Base-by-base conservation (phyloP, 2,113 vertebrate genomes). In the Indri indri region DNA sequence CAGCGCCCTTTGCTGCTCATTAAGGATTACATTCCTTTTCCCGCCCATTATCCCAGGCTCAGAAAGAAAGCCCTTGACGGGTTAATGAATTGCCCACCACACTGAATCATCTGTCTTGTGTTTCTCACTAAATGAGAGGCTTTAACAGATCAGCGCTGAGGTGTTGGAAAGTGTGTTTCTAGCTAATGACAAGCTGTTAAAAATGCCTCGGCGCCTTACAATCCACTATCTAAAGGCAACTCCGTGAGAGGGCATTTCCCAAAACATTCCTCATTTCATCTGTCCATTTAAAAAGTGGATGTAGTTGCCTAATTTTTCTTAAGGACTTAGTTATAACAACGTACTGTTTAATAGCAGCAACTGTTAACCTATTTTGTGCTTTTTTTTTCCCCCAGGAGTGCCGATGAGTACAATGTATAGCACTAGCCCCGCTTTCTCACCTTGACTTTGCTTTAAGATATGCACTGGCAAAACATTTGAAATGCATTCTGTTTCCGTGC, bases 51-150 rank as follows among this genome's bases (percentile, higher is more conserved):
- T 84, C 89, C 82, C 25, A 27, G 63, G 89, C 91, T 94, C 88
- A 68, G n/a, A 91, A 89, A 97, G 59, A 95, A 95, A 96, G 89
- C 83, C 65, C 74, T 81, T 65, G 93, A 94, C 3, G 79, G 95
- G 96, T 96, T 97, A 96, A 98, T 93, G 79, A 95, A 93, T 95
- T 77, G 93, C 97, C 90, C 82, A 45, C 82, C 88, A 83, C 37
- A 52, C 93, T 94, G 97, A 95, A 90, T 97, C 97, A 97, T 97
- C 93, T 90, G 94, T 96, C 97, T 97, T 94, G 85, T 98, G 97
- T 94, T 98, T 97, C 97, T 97, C 88, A 86, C 94, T 96, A 92
- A 97, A 96, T 61, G 95, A 95, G 73, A 97, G 88, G 97, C 88
- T 95, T 96, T 97, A 96, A 94, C 97, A 97, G 94, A 92, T 97